Conservation (phyloP, 2,113 vertebrate genomes). For the Typhlomys cinereus region DNA sequence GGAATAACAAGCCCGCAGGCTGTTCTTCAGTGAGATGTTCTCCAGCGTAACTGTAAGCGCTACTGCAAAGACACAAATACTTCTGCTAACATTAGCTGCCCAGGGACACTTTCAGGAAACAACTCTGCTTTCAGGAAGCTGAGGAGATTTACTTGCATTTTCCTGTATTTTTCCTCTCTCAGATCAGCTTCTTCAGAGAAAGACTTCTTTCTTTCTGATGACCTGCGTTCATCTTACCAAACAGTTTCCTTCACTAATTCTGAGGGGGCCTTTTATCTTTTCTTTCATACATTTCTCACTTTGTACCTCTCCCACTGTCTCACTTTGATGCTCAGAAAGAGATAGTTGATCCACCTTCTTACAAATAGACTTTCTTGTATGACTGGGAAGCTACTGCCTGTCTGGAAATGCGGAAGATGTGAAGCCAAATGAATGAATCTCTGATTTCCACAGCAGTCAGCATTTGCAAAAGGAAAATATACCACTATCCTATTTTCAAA, state of each 20-base stretch:
- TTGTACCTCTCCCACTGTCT: background rate
- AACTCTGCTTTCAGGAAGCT: background rate
- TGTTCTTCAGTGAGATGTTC: background rate
- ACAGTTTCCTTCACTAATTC: background rate
- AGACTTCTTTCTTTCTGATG: background rate
- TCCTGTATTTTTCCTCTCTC: rapidly evolving
- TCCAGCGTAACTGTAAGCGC: background rate
- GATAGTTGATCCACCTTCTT: background rate
- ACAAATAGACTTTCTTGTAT: background rate
- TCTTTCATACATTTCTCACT: background rate
- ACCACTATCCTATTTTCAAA: background rate
- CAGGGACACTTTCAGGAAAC: background rate
- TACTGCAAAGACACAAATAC: background rate
- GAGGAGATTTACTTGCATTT: background rate
- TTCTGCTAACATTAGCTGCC: background rate
- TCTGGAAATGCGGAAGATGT: background rate
- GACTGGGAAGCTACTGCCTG: background rate
- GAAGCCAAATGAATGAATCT: background rate
- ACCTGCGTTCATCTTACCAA: background rate
- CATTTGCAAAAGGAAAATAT: background rate
- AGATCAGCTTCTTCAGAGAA: conserved; percentile 16
- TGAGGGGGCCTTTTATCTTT: background rate
- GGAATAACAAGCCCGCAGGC: background rate
- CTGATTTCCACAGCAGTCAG: background rate
- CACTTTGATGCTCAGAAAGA: background rate